Percentiles rank a stretch among this genome's conserved stretches.
phyloP scores from a whole-genome alignment of 2,888 invertebrate genomes.

The Lagria hirta region DNA sequence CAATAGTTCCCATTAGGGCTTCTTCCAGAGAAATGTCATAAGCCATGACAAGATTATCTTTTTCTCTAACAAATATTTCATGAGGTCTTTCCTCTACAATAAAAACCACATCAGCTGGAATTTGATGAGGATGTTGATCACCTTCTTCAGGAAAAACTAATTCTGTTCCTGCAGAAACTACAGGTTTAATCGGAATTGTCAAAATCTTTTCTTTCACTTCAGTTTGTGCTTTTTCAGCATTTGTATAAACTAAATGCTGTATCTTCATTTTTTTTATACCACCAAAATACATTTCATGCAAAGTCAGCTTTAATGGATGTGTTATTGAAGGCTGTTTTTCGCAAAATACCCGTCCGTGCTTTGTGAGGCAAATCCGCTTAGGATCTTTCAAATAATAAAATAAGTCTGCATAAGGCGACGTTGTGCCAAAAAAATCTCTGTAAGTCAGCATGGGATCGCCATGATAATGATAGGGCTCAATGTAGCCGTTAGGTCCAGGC shows the following conservation, averaged over 20 bases:
- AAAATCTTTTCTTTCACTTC: conserved; percentile 72
- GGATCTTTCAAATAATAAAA: conserved; percentile 67
- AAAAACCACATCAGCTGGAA: conserved; percentile 77
- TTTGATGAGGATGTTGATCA: conserved; percentile 73
- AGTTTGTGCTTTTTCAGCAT: conserved; percentile 62
- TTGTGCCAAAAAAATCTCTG: conserved; percentile 78
- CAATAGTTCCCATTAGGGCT: conserved; percentile 69
- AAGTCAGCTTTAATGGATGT: conserved; percentile 60
- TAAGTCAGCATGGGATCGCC: conserved; percentile 75
- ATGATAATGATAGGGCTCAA: conserved; percentile 77
- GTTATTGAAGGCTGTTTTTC: conserved; percentile 63
- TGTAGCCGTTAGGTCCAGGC: conserved; percentile 66
- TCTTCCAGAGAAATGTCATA: conserved; percentile 66
- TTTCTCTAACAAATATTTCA: conserved; percentile 65
- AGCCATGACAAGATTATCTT: conserved; percentile 66
- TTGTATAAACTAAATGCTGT: conserved; percentile 67
- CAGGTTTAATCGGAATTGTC: conserved; percentile 73
- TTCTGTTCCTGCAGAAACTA: conserved; percentile 71
- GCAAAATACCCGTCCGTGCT: conserved; percentile 61
- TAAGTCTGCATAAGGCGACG: conserved; percentile 79
- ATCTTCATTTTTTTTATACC: conserved; percentile 84
- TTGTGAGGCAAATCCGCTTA: conserved; percentile 63
- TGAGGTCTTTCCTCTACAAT: conserved; percentile 72
- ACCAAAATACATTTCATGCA: conserved; percentile 70
- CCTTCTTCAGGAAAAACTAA: conserved; percentile 77